phyloP scores from a whole-genome alignment of 2,113 vertebrate species.

The Phaetusa simplex region DNA sequence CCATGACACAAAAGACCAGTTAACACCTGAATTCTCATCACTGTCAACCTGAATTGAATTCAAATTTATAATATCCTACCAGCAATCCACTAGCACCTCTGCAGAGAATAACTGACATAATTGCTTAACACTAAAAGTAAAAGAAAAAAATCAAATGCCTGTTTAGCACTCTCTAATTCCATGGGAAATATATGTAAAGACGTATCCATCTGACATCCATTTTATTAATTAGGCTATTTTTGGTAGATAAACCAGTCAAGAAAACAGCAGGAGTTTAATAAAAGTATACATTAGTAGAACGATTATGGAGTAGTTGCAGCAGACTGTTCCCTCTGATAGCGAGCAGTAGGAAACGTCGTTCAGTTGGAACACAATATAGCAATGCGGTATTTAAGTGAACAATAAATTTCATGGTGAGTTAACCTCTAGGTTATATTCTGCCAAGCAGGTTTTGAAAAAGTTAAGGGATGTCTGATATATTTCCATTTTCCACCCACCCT shows the following conservation, averaged over 20 bases:
- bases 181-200: neutral
- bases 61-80: neutral
- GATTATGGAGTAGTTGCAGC: conserved; percentile 7
- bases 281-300: conserved; percentile 41
- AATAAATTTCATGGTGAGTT: conserved; percentile 4
- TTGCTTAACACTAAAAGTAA: neutral
- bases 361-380: neutral
- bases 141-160: neutral
- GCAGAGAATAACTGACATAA: neutral
- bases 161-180: neutral
- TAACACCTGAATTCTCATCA: neutral
- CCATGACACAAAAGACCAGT: neutral
- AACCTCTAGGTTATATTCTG: neutral
- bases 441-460: neutral
- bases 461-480: neutral
- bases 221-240: conserved; percentile 57
- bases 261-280: conserved; percentile 61
- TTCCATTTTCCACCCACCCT: neutral
- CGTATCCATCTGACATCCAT: neutral
- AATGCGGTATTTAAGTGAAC: neutral
- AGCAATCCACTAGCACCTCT: neutral
- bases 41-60: neutral
- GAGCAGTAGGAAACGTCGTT: neutral
- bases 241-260: conserved; percentile 35
- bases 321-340: conserved; percentile 4